These are phyloP conservation scores for Eupsittula cactorum DNA, from an alignment of 2,113 vertebrate genomes.

Conservation along the genomic window DNA sequence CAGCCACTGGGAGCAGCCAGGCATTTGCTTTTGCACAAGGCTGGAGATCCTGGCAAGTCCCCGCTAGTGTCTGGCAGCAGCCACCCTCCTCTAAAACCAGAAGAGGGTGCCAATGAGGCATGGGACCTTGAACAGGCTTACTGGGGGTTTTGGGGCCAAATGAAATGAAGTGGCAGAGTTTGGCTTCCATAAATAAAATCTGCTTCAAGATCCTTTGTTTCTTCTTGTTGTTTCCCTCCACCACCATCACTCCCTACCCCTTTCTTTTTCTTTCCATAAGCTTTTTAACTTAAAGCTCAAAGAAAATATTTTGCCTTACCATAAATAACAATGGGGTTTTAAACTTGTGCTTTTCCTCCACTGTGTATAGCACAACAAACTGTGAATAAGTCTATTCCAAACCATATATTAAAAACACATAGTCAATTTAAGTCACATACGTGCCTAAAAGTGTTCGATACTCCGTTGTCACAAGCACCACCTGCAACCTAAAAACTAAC, in stretches of 20 bases:
- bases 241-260: accelerated
- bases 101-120: background rate
- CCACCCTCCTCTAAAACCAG: accelerated
- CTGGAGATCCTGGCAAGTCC: background rate
- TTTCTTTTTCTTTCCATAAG: background rate
- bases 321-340: background rate
- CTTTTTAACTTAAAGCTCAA: background rate
- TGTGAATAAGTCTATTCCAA: background rate
- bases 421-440: background rate
- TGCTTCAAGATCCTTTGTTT: background rate
- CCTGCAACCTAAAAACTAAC: background rate
- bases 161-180: background rate
- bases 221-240: background rate
- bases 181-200: background rate
- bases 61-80: background rate
- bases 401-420: background rate
- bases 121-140: background rate
- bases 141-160: background rate
- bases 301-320: background rate
- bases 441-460: background rate
- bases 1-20: background rate
- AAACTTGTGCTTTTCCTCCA: background rate
- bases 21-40: background rate
- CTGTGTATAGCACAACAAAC: background rate
- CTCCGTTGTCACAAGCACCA: background rate